Evolutionary conservation across 2,797 vertebrate species (phyloP).

Genomic region (Ataeniobius toweri): DNA sequence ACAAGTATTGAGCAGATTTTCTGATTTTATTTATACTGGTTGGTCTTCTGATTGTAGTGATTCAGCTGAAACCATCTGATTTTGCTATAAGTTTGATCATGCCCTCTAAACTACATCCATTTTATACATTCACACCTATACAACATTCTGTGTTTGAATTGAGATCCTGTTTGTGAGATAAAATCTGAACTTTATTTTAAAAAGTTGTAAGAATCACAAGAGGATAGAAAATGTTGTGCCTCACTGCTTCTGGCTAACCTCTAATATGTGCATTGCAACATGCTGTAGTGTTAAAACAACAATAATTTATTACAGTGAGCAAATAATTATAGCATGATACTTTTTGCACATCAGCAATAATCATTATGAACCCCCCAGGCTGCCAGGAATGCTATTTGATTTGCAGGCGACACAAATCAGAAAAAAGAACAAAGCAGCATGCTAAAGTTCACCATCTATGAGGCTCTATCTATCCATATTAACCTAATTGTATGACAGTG

Average conservation of each 20-base stretch:
- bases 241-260: not conserved
- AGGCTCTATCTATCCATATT: not conserved
- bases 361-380: not conserved
- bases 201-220: not conserved
- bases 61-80: not conserved
- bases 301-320: not conserved
- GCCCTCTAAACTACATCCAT: not conserved
- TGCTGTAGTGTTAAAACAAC: not conserved
- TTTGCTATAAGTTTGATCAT: not conserved
- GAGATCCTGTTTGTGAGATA: not conserved
- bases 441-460: not conserved
- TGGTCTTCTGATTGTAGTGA: no score
- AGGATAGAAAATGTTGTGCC: not conserved
- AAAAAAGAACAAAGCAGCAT: not conserved
- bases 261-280: not conserved
- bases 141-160: not conserved
- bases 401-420: not conserved
- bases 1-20: not conserved
- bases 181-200: not conserved
- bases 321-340: conserved; percentile 2
- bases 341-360: conserved; percentile 2
- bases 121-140: not conserved
- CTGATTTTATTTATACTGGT: not conserved
- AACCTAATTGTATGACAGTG: not conserved
- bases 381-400: not conserved